phyloP scores from a whole-genome alignment of 2,797 vertebrate species.

The Aeoliscus strigatus region DNA sequence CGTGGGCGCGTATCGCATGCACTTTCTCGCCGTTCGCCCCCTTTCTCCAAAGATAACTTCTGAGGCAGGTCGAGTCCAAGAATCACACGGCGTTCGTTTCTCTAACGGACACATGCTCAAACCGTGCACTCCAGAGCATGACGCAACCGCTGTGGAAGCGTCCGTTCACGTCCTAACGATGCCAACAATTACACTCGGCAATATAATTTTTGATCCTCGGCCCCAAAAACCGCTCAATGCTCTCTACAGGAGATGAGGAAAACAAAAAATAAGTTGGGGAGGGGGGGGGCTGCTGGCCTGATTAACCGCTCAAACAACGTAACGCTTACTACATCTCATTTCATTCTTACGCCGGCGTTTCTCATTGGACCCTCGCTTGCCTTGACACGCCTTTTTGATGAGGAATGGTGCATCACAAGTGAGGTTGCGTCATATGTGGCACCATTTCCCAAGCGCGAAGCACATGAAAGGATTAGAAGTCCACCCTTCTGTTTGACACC shows the following conservation, averaged over 20 bases:
- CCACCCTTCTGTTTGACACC: too few relatives aligned
- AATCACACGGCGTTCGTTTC: conserved; percentile 47
- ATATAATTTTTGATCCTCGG: conserved; percentile 66
- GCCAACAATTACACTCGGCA: conserved; percentile 57
- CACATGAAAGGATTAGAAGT: too few relatives aligned
- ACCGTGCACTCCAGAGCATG: conserved; percentile 39
- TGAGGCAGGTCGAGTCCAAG: conserved; percentile 49
- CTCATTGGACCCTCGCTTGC: too few relatives aligned
- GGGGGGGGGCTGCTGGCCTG: too few relatives aligned
- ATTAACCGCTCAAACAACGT: too few relatives aligned
- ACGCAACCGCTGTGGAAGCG: conserved; percentile 52
- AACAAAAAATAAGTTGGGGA: too few relatives aligned
- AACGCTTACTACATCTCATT: too few relatives aligned
- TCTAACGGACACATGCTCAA: conserved; percentile 45
- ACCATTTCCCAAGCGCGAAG: conserved; percentile 7
- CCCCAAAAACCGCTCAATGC: conserved; percentile 34
- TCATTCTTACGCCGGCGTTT: too few relatives aligned
- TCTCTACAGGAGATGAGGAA: conserved; percentile 16
- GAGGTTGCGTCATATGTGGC: conserved; percentile 14
- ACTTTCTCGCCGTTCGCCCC: conserved; percentile 24
- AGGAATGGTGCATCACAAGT: conserved; percentile 13
- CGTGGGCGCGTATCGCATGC: conserved; percentile 40
- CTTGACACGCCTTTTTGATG: conserved; percentile 19
- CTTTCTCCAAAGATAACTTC: conserved; percentile 61
- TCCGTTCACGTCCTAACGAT: conserved; percentile 53